Evolutionary conservation across 2,113 vertebrate species (phyloP), one percentile per base, ranked within the genome.

Genomic region (Triplophysa siluroides): DNA sequence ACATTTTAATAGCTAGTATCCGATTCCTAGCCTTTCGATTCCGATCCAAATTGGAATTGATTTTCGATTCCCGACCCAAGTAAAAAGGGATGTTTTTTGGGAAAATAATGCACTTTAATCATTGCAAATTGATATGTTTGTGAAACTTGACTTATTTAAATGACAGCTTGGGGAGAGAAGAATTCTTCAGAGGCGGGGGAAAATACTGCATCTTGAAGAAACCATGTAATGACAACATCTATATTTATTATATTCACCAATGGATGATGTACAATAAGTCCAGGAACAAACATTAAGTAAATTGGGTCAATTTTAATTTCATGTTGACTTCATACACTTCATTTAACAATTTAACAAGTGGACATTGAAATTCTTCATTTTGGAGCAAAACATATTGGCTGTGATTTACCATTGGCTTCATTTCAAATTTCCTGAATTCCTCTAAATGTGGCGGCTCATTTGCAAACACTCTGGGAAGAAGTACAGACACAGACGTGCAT

Each of bases 401-500:
- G 10, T 26, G 3, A 58, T 69, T 23, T 5, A 12, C 26, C 54
- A 63, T 11, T 23, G 26, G 29, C 29, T 38, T 38, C n/a, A 16
- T 33, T 58, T n/a, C 5, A n/a, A 19, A 6, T 38, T 56, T 38
- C 52, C 11, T 56, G 52, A 5, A 56, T 72, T 38, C 52, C 33
- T 68, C 29, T n/a, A 58, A 68, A 78, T 63, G 4, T n/a, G 60
- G 14, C 11, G 38, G 41, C 24, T 19, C 18, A 3, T 19, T 76
- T 47, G 24, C 61, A 56, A 41, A 62, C 66, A 69, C 47, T n/a
- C 21, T 73, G 16, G 41, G 68, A 81, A 85, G 47, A 83, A 81
- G 58, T 29, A 75, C 43, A 83, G 74, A 84, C 78, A 75, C 54
- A 85, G 60, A 76, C 47, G 58, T 81, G 68, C 56, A 70, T 43